Evolutionary conservation across 1,140 invertebrate genomes (phyloP).

Genomic region (Lerema accius): DNA sequence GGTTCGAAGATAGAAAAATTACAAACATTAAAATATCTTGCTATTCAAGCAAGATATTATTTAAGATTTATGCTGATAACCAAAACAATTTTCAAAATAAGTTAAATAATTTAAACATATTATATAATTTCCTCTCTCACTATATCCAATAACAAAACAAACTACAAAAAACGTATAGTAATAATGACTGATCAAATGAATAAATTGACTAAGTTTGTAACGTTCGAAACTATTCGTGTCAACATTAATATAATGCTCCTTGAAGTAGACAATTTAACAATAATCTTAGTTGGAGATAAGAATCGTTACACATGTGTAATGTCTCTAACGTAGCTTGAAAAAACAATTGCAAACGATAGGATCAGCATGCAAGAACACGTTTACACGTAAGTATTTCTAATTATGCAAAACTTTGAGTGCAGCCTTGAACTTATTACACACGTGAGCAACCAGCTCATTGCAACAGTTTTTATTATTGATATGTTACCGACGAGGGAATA

Average conservation of each 20-base stretch:
- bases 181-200: no score
- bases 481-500: slow-evolving; percentile 6
- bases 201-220: no score
- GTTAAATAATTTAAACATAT: no score
- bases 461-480: slow-evolving; percentile 1
- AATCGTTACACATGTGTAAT: slow-evolving; percentile 26
- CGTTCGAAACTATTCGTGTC: neutral
- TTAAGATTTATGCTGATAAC: no score
- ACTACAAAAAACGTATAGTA: no score
- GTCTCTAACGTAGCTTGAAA: slow-evolving; percentile 39
- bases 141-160: no score
- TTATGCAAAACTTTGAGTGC: slow-evolving; percentile 58
- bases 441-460: slow-evolving; percentile 21
- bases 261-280: neutral
- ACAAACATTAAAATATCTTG: no score
- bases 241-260: neutral
- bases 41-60: no score
- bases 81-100: no score
- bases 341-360: slow-evolving; percentile 53
- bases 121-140: no score
- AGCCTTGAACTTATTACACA: slow-evolving; percentile 60
- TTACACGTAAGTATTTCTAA: slow-evolving; percentile 57
- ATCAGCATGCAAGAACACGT: slow-evolving; percentile 63
- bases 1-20: no score
- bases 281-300: neutral